A percentile compares a stretch with the other conserved stretches of the same genome.
Evolutionary conservation across 2,888 invertebrate species (phyloP).

Genomic region (Sympetrum striolatum): DNA sequence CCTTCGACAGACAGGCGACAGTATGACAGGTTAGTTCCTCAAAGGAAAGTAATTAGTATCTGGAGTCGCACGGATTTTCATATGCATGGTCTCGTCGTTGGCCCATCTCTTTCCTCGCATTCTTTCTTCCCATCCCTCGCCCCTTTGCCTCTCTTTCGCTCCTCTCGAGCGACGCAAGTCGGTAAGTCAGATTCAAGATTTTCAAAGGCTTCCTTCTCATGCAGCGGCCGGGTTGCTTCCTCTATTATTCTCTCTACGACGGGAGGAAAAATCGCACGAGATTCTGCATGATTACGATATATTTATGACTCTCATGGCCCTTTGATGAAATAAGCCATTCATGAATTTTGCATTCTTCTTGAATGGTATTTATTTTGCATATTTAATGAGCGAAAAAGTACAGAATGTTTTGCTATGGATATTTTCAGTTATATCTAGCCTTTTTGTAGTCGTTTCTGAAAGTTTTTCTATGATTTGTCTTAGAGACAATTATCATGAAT

Average conservation of each 20-base stretch:
- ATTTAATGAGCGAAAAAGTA: too few relatives aligned
- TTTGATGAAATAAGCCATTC: too few relatives aligned
- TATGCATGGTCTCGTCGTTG: neutral
- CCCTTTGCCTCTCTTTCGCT: neutral
- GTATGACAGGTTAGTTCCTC: slow-evolving; percentile 12
- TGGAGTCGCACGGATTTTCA: neutral
- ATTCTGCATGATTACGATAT: too few relatives aligned
- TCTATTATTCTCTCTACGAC: neutral
- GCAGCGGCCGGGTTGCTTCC: neutral
- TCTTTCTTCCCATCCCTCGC: neutral
- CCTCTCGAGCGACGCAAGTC: neutral
- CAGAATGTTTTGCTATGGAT: too few relatives aligned
- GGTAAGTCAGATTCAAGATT: neutral
- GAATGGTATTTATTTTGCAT: too few relatives aligned
- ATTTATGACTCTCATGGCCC: too few relatives aligned
- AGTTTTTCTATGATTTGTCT: too few relatives aligned
- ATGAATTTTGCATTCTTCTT: too few relatives aligned
- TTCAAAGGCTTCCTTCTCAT: neutral
- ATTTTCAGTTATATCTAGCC: too few relatives aligned
- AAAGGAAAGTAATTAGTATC: neutral
- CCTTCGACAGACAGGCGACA: neutral
- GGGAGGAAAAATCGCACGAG: neutral
- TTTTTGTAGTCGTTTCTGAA: too few relatives aligned
- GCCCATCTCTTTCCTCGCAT: neutral
- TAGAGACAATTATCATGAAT: too few relatives aligned